A percentile compares a stretch with the other conserved stretches of the same genome.
phyloP scores from a whole-genome alignment of 2,888 invertebrate genomes.

The Eumerus sabulonum region DNA sequence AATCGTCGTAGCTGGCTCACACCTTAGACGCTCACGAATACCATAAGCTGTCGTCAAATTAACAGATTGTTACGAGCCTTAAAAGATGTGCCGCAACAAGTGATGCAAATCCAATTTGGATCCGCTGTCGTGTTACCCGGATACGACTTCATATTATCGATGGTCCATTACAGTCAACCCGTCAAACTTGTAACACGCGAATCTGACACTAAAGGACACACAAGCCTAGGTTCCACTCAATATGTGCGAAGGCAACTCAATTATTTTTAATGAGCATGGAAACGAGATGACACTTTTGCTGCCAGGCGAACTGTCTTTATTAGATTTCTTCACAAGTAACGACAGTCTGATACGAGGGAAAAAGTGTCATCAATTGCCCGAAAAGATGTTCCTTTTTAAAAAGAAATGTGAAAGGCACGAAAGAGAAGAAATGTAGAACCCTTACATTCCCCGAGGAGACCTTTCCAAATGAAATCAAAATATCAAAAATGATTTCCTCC shows the following conservation, averaged over 20 bases:
- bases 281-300: slow-evolving; percentile 41
- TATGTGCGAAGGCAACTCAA: slow-evolving; percentile 38
- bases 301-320: slow-evolving; percentile 46
- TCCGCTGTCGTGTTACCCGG: no score
- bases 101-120: slow-evolving; percentile 16
- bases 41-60: slow-evolving; percentile 12
- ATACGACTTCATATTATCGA: slow-evolving; percentile 13
- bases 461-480: slow-evolving; percentile 61
- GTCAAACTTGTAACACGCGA: slow-evolving; percentile 25
- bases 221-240: slow-evolving; percentile 15
- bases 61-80: neutral
- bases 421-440: neutral
- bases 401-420: neutral
- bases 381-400: slow-evolving; percentile 35
- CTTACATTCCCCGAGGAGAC: slow-evolving; percentile 25
- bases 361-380: slow-evolving; percentile 45
- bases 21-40: neutral
- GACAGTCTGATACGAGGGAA: slow-evolving; percentile 40
- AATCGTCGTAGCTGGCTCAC: neutral
- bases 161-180: slow-evolving; percentile 1
- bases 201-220: neutral
- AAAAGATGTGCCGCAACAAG: neutral
- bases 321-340: slow-evolving; percentile 32
- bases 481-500: slow-evolving; percentile 48
- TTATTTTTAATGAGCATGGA: slow-evolving; percentile 60